Conservation (phyloP, 2,797 vertebrate genomes). For the Knipowitschia caucasica region DNA sequence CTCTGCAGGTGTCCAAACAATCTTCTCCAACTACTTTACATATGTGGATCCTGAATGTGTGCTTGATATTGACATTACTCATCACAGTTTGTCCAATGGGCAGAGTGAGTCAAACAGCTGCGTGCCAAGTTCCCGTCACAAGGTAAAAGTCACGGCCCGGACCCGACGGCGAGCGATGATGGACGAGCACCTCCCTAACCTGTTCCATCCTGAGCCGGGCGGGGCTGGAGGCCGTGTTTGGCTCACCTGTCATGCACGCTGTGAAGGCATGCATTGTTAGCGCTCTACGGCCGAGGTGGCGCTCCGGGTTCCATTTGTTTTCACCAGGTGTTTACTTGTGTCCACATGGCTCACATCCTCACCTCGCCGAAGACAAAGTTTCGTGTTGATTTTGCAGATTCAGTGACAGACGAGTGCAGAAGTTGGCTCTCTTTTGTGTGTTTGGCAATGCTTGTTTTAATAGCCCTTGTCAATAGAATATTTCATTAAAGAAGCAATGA, state of each 20-base stretch:
- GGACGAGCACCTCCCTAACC: constrained; percentile 64
- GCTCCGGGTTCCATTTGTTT: constrained; percentile 70
- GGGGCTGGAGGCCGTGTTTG: constrained; percentile 48
- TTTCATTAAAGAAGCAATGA: constrained; percentile 73
- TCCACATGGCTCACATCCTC: constrained; percentile 62
- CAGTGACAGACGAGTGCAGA: constrained; percentile 55
- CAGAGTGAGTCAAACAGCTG: constrained; percentile 53
- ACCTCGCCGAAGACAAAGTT: constrained; percentile 45
- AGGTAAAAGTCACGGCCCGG: constrained; percentile 32
- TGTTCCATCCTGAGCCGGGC: constrained; percentile 64
- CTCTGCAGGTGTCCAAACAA: constrained; percentile 74
- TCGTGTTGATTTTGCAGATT: constrained; percentile 49
- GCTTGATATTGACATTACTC: constrained; percentile 68
- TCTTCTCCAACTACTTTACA: constrained; percentile 16
- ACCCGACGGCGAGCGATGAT: constrained; percentile 54
- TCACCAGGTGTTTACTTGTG: constrained; percentile 73
- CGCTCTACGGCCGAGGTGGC: constrained; percentile 53
- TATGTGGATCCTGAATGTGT: constrained; percentile 37
- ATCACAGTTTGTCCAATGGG: constrained; percentile 70
- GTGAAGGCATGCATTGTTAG: constrained; percentile 75
- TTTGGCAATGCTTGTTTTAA: constrained; percentile 70
- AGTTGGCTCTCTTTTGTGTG: constrained; percentile 54
- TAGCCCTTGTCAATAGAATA: constrained; percentile 67
- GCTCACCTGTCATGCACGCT: constrained; percentile 43
- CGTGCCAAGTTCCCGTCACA: constrained; percentile 77